Evolutionary conservation across 2,888 invertebrate species (phyloP).

Genomic region (Pterostichus madidus): DNA sequence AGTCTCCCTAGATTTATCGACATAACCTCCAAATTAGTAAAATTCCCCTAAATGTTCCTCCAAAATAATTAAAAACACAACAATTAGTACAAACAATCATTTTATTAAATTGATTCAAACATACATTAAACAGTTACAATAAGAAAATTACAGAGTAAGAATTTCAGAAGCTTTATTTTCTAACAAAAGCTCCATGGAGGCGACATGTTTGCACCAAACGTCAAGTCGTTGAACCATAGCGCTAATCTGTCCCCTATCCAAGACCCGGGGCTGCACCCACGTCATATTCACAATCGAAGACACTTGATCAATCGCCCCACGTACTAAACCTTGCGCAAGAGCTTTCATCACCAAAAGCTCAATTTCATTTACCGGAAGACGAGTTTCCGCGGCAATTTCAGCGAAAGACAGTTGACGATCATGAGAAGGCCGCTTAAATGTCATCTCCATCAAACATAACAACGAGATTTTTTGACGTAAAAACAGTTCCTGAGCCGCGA

Average conservation of each 20-base stretch:
- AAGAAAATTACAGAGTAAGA: conserved; percentile 79
- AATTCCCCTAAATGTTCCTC: too few species aligned
- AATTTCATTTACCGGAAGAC: conserved; percentile 91
- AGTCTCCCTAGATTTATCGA: too few species aligned
- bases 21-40: too few species aligned
- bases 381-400: conserved; percentile 93
- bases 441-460: conserved; percentile 99
- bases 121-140: too few species aligned
- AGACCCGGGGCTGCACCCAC: conserved; percentile 92
- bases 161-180: conserved; percentile 89
- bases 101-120: too few species aligned
- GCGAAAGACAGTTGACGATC: conserved; percentile 91
- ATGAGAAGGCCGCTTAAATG: conserved; percentile 95
- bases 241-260: conserved; percentile 84
- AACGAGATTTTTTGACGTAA: conserved; percentile 96
- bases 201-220: conserved; percentile 87
- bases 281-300: conserved; percentile 86
- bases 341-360: conserved; percentile 99
- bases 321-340: conserved; percentile 94
- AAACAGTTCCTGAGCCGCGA: conserved; percentile 88
- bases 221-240: conserved; percentile 86
- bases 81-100: too few species aligned
- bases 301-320: conserved; percentile 97
- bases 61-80: too few species aligned
- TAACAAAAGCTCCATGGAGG: conserved; percentile 85